phyloP scores from a whole-genome alignment of 2,888 invertebrate genomes.

The Clunio marinus region DNA sequence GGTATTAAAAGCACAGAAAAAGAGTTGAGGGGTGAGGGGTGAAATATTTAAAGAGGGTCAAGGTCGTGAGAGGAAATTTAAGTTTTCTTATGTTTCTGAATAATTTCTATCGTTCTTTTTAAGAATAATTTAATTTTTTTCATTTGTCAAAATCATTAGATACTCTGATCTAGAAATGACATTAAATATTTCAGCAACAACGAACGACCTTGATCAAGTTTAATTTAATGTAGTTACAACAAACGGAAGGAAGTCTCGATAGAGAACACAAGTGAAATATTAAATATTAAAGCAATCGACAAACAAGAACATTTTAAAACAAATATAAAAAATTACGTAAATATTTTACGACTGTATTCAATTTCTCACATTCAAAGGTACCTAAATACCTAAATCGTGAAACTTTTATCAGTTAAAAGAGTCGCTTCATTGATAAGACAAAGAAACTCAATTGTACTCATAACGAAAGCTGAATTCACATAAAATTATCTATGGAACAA shows the following conservation, averaged over 20 bases:
- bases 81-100: not conserved
- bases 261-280: not conserved
- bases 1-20: too few relatives aligned
- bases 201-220: not conserved
- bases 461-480: not conserved
- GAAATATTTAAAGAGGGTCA: not conserved
- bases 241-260: slow-evolving; percentile 2
- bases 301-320: not conserved
- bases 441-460: not conserved
- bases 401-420: not conserved
- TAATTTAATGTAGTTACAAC: not conserved
- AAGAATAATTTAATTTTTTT: not conserved
- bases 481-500: too few relatives aligned
- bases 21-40: not conserved
- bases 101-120: not conserved
- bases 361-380: too few relatives aligned
- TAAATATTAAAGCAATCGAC: not conserved
- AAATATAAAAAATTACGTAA: not conserved
- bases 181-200: not conserved
- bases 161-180: not conserved
- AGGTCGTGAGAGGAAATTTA: slow-evolving; percentile 7
- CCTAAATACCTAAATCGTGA: not conserved
- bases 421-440: not conserved
- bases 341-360: not conserved
- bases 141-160: not conserved